Evolutionary conservation across 2,113 vertebrate species (phyloP), one percentile per base, ranked within the genome.

Genomic region (Columbina picui): DNA sequence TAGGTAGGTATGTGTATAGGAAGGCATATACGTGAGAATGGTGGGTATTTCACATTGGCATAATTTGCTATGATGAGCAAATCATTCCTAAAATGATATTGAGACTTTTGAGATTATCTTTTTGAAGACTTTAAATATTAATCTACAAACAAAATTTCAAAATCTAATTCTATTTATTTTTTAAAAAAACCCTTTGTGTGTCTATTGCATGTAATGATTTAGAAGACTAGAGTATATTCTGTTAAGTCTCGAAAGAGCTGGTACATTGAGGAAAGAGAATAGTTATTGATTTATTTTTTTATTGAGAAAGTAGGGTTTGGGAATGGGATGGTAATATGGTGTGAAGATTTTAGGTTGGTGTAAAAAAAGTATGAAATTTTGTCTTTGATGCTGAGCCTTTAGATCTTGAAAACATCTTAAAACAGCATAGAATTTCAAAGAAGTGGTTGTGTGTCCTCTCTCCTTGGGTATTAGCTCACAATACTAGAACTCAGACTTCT

Each of bases 361-460:
- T 83, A 87, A 90, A 95, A 86, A 74, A 92, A 56, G 80, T 81
- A 78, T 69, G 76, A 95, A 89, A 84, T 89, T 90, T 94, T 90
- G 60, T 84, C 92, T 96, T 96, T 96, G 88, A 96, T 96, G 76
- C 76, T 79, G 56, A 73, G n/a, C 73, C 94, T 90, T 96, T 65
- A 96, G 92, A 96, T 97, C 92, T 95, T 86, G 83, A 57, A 94
- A 82, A 90, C 88, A 90, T 78, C 93, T 94, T 96, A 93, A 92
- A 96, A 90, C 76, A 96, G 92, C 86, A 81, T 38, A 90, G 73
- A 69, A 89, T 86, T 94, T 96, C 93, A 95, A 96, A 96, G 95
- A 84, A 87, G 41, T 56, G 49, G 45, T 84, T 76, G 30, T 60
- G 26, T 89, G 65, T 94, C 85, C 76, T 94, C 83, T 93, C 79